Evolutionary conservation across 2,797 vertebrate genomes (phyloP).

Genomic region (Atherinosoma microstoma): DNA sequence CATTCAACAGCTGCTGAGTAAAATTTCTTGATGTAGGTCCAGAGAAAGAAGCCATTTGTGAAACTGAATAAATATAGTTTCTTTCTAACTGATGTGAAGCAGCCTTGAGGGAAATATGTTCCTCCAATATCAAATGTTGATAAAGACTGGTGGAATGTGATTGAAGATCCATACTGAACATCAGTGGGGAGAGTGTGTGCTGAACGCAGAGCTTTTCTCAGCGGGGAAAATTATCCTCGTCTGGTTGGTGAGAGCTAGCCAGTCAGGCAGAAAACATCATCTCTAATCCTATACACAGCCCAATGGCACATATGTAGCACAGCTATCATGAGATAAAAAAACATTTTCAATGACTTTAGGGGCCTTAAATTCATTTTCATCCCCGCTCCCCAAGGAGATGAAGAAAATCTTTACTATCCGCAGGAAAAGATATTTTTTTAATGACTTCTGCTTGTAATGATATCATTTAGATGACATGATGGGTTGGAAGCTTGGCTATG

Average conservation of each 20-base stretch:
- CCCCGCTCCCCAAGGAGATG: slow-evolving; percentile 51
- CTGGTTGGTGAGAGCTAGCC: slow-evolving; percentile 65
- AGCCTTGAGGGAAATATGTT: slow-evolving; percentile 24
- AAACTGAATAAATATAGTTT: slow-evolving; percentile 22
- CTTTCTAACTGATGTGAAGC: slow-evolving; percentile 24
- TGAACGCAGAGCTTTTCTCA: slow-evolving; percentile 58
- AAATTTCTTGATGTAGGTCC: slow-evolving; percentile 26
- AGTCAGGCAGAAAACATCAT: slow-evolving; percentile 77
- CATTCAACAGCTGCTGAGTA: slow-evolving; percentile 49
- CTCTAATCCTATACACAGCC: slow-evolving; percentile 73
- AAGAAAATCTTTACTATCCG: slow-evolving; percentile 58
- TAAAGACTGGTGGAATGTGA: slow-evolving; percentile 47
- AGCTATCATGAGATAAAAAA: slow-evolving; percentile 68
- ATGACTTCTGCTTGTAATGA: slow-evolving; percentile 73
- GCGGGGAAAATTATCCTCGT: slow-evolving; percentile 68
- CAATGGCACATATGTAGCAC: slow-evolving; percentile 69
- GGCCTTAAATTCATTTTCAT: slow-evolving; percentile 73
- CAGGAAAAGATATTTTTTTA: slow-evolving; percentile 57
- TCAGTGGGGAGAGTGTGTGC: slow-evolving; percentile 32
- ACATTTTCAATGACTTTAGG: slow-evolving; percentile 73
- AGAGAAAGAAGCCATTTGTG: slow-evolving; percentile 18
- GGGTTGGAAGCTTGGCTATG: slow-evolving; percentile 64
- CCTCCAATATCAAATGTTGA: slow-evolving; percentile 39
- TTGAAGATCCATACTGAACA: slow-evolving; percentile 30
- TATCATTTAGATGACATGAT: slow-evolving; percentile 68